Percentiles rank a stretch among this genome's conserved stretches.
Conservation (phyloP, 2,797 vertebrate genomes). For the Gymnopithys bicolor region DNA sequence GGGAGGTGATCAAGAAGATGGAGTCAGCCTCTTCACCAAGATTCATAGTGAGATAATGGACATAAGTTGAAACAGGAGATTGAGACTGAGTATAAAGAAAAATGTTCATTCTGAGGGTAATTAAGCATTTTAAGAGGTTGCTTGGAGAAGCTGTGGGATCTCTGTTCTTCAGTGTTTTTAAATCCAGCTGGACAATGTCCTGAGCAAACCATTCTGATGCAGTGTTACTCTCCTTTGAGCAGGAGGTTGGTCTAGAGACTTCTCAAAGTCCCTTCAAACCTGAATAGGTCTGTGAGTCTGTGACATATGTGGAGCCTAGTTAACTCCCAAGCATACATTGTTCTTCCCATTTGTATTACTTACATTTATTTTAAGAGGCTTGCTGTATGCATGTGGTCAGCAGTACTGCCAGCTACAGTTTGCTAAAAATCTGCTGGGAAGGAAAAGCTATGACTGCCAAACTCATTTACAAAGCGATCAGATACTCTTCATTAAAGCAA, state of each 20-base stretch:
- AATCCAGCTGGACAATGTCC: background rate
- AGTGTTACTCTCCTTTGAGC: background rate
- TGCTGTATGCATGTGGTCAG: background rate
- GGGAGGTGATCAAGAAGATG: background rate
- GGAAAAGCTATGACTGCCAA: background rate
- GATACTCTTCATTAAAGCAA: background rate
- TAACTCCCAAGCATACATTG: background rate
- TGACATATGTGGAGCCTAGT: background rate
- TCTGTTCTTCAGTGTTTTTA: background rate
- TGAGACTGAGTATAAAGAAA: background rate
- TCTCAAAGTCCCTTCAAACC: background rate
- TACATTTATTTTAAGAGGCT: background rate
- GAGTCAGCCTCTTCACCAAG: background rate
- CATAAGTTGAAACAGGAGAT: background rate
- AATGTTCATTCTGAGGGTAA: background rate
- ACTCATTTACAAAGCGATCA: background rate
- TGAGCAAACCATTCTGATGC: background rate
- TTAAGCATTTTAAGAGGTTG: background rate
- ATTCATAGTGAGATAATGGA: background rate
- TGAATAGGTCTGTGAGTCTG: background rate
- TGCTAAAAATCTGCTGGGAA: background rate
- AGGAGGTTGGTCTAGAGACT: background rate
- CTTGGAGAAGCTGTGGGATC: background rate
- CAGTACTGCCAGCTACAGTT: accelerated
- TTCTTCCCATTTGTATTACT: background rate